These are phyloP conservation scores for Aplysia californica DNA, from an alignment of 1,140 invertebrate genomes.

Conservation along the genomic window DNA sequence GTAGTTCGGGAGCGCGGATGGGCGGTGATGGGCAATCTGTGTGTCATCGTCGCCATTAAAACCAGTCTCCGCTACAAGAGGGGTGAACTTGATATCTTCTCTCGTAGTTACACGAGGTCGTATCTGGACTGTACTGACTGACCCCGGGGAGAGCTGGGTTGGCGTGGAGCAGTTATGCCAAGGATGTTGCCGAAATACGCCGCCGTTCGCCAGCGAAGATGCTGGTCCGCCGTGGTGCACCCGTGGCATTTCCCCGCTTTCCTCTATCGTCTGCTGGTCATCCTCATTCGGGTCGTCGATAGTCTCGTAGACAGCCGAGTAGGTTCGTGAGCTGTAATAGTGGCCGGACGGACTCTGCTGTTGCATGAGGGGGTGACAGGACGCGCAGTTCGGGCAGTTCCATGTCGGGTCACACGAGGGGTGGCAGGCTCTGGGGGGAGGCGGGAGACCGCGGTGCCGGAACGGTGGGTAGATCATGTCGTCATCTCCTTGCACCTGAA, in stretches of 20 bases:
- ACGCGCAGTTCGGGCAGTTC: slow-evolving; percentile 12
- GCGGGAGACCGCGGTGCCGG: slow-evolving; percentile 11
- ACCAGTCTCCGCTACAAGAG: not conserved
- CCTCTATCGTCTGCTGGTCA: not conserved
- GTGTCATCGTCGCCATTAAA: slow-evolving; percentile 2
- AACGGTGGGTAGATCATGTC: slow-evolving; percentile 15
- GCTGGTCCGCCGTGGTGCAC: too few species aligned
- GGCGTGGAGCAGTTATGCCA: not conserved
- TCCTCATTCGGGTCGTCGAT: slow-evolving; percentile 19
- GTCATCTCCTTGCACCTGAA: slow-evolving; percentile 22
- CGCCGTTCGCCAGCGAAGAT: too few species aligned
- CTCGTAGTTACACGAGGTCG: not conserved
- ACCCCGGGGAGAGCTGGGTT: not conserved
- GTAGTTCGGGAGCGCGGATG: not conserved
- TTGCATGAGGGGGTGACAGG: slow-evolving; percentile 11
- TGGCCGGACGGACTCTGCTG: not conserved
- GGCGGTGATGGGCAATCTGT: too few species aligned
- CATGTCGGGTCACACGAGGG: slow-evolving; percentile 18
- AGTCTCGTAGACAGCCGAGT: slow-evolving; percentile 26
- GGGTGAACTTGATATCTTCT: not conserved
- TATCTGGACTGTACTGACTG: not conserved
- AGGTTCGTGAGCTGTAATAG: slow-evolving; percentile 5
- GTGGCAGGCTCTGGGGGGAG: slow-evolving; percentile 8
- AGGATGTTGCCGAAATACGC: not conserved
- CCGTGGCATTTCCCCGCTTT: not conserved